Evolutionary conservation across 2,113 vertebrate species (phyloP).

Genomic region (Athene noctua): DNA sequence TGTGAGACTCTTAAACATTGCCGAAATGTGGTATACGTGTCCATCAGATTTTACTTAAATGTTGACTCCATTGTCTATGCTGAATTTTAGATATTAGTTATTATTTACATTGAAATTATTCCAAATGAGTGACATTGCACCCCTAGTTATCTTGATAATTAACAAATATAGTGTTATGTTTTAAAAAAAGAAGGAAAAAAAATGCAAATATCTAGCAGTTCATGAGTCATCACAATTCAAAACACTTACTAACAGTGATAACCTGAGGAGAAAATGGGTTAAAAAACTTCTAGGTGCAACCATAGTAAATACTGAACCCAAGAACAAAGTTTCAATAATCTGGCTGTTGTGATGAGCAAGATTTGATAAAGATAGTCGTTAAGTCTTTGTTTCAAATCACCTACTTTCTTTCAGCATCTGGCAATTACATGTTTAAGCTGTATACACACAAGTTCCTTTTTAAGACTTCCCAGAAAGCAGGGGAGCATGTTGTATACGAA

Average conservation of each 20-base stretch:
- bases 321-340: not conserved
- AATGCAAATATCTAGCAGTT: not conserved
- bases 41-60: not conserved
- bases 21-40: not conserved
- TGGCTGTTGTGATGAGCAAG: not conserved
- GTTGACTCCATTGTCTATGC: not conserved
- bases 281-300: not conserved
- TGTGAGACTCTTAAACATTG: not conserved
- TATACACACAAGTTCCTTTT: not conserved
- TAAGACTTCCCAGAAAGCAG: not conserved
- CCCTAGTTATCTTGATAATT: not conserved
- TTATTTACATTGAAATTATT: not conserved
- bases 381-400: not conserved
- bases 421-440: not conserved
- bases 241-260: not conserved
- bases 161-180: not conserved
- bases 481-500: not conserved
- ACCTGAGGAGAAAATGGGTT: not conserved
- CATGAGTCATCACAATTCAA: not conserved
- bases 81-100: not conserved
- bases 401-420: not conserved
- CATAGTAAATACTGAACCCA: not conserved
- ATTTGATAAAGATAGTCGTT: not conserved
- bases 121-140: not conserved
- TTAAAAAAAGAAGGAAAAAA: not conserved